These are phyloP conservation scores for Cyanocitta stelleri DNA, from an alignment of 2,113 vertebrate genomes.

Conservation along the genomic window DNA sequence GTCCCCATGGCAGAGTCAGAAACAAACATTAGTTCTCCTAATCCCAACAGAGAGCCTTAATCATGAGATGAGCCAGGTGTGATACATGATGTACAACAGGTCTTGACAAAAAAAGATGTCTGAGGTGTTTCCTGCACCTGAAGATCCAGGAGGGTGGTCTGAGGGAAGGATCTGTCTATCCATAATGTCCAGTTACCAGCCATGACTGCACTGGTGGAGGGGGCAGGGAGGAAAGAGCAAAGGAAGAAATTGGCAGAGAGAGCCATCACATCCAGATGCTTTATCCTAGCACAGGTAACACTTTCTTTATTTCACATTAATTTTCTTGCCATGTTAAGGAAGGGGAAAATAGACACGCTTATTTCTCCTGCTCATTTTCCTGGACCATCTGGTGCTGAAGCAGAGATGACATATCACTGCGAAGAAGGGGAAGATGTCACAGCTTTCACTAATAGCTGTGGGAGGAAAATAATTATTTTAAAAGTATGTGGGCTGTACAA, in stretches of 20 bases:
- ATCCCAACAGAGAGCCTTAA: not conserved
- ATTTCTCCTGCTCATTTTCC: conserved; percentile 66
- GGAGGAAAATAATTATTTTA: conserved; percentile 69
- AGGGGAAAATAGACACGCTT: conserved; percentile 42
- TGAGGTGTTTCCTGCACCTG: not conserved
- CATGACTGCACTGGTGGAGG: not conserved
- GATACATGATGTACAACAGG: not conserved
- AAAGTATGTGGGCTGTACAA: conserved; percentile 61
- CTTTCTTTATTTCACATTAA: conserved; percentile 18
- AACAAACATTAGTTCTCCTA: not conserved
- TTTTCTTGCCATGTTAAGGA: conserved; percentile 7
- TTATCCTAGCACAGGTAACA: conserved; percentile 50
- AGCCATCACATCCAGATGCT: not conserved
- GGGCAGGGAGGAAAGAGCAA: not conserved
- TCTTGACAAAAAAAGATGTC: not conserved
- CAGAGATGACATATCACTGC: conserved; percentile 54
- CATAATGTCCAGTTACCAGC: not conserved
- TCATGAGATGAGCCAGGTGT: not conserved
- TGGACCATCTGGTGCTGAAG: conserved; percentile 61
- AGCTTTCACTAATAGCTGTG: conserved; percentile 63
- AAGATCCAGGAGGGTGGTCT: not conserved
- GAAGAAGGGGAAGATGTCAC: conserved; percentile 65
- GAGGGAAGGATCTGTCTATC: not conserved
- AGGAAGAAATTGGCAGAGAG: not conserved
- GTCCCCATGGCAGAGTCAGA: not conserved